These are phyloP conservation scores for Rhipidura dahli DNA, from an alignment of 2,113 vertebrate genomes.

Conservation along the genomic window DNA sequence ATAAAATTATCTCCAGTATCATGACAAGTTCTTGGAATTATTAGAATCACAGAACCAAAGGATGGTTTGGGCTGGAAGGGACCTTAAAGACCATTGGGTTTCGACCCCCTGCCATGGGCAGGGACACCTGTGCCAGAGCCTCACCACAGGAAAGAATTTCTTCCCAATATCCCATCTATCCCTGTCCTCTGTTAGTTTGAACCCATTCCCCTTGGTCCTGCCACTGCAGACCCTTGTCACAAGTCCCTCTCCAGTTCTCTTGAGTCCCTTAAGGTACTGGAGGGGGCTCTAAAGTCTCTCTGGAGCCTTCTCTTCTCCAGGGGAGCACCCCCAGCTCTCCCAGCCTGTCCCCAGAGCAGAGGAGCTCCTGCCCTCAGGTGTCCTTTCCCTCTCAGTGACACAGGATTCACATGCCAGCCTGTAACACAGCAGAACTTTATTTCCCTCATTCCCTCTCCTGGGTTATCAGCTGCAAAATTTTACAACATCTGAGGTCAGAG, in stretches of 20 bases:
- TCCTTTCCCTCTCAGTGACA: background rate
- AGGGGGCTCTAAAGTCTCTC: background rate
- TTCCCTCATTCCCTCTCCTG: background rate
- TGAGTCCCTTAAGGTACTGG: background rate
- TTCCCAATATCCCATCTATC: background rate
- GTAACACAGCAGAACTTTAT: background rate
- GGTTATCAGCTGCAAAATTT: background rate
- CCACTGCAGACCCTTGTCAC: background rate
- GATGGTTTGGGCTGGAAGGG: background rate
- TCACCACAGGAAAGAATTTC: background rate
- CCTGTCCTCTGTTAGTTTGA: background rate
- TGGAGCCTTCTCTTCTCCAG: background rate
- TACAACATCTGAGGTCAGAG: background rate
- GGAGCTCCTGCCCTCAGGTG: background rate
- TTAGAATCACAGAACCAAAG: background rate
- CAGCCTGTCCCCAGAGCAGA: background rate
- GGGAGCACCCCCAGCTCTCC: background rate
- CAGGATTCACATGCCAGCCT: background rate
- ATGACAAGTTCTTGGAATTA: background rate
- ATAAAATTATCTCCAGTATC: background rate
- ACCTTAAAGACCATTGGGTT: fast-evolving
- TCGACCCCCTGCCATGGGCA: background rate
- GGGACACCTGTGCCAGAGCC: background rate
- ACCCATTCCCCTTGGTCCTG: background rate
- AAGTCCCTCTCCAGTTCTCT: background rate